Evolutionary conservation across 2,797 vertebrate genomes (phyloP).

Genomic region (Otolemur crassicaudatus): DNA sequence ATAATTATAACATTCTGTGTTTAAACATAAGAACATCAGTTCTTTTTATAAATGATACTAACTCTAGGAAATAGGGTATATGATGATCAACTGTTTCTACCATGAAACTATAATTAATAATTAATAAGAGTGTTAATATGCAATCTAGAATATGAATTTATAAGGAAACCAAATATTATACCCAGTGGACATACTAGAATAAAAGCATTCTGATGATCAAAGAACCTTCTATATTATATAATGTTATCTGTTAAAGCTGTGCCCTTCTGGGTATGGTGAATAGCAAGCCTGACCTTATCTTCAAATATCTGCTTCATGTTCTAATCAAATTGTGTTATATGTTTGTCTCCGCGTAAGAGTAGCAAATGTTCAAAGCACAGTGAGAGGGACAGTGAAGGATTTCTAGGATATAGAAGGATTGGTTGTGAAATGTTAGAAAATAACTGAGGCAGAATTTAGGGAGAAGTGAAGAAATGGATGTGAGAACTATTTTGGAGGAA

Average conservation of each 20-base stretch:
- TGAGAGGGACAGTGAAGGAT: not conserved
- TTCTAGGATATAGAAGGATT: not conserved
- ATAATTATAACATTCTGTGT: conserved; percentile 38
- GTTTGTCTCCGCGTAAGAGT: not conserved
- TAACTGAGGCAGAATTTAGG: not conserved
- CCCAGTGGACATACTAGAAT: not conserved
- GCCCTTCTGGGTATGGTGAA: not conserved
- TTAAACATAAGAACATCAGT: not conserved
- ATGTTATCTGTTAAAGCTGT: not conserved
- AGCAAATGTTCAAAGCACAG: not conserved
- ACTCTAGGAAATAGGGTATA: not conserved
- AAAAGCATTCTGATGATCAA: conserved; percentile 27
- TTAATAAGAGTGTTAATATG: not conserved
- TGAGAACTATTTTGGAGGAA: not conserved
- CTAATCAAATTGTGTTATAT: not conserved
- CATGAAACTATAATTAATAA: conserved; percentile 38
- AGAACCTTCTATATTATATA: not conserved
- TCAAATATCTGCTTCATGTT: conserved; percentile 19
- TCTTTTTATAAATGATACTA: not conserved
- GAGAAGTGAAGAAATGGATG: conserved; percentile 14
- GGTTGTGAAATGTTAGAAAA: conserved; percentile 14
- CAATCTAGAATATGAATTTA: conserved; percentile 15
- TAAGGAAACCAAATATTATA: conserved; percentile 28
- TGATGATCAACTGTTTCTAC: conserved; percentile 34
- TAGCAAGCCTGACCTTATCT: not conserved